phyloP scores from a whole-genome alignment of 2,797 vertebrate genomes.

The Falco concolor region DNA sequence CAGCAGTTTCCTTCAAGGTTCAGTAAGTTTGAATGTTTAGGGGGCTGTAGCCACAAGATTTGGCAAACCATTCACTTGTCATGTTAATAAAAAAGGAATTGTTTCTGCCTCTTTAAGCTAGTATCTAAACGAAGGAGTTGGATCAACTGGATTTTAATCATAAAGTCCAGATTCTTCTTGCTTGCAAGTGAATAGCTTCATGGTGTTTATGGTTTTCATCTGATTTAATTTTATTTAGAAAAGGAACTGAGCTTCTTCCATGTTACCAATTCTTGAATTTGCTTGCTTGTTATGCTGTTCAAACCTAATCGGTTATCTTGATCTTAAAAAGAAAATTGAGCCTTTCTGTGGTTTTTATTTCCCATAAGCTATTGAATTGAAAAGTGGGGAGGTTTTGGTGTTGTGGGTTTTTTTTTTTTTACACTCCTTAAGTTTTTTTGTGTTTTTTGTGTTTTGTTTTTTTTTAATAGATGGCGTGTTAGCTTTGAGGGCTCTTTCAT shows the following conservation, averaged over 20 bases:
- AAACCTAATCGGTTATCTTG: neutral
- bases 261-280: neutral
- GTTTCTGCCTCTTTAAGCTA: constrained; percentile 45
- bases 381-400: neutral
- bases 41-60: constrained; percentile 51
- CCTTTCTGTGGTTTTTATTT: constrained; percentile 5
- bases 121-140: constrained; percentile 9
- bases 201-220: neutral
- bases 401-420: neutral
- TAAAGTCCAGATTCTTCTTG: constrained; percentile 11
- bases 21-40: constrained; percentile 17
- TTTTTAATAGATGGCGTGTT: neutral
- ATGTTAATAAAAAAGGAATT: constrained; percentile 43
- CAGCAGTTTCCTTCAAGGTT: constrained; percentile 56
- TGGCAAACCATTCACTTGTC: constrained; percentile 37
- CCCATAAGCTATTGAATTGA: neutral
- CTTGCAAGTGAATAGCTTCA: neutral
- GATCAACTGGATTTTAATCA: constrained; percentile 18
- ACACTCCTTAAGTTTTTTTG: neutral
- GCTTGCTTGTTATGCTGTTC: neutral
- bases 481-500: constrained; percentile 2
- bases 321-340: constrained; percentile 24
- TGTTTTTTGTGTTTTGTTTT: too few relatives aligned
- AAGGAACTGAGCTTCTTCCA: neutral
- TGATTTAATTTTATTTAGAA: neutral